A percentile compares a stretch with the other conserved stretches of the same genome.
These are phyloP conservation scores for Hemibagrus guttatus DNA, from an alignment of 2,797 vertebrate genomes.

Conservation along the genomic window DNA sequence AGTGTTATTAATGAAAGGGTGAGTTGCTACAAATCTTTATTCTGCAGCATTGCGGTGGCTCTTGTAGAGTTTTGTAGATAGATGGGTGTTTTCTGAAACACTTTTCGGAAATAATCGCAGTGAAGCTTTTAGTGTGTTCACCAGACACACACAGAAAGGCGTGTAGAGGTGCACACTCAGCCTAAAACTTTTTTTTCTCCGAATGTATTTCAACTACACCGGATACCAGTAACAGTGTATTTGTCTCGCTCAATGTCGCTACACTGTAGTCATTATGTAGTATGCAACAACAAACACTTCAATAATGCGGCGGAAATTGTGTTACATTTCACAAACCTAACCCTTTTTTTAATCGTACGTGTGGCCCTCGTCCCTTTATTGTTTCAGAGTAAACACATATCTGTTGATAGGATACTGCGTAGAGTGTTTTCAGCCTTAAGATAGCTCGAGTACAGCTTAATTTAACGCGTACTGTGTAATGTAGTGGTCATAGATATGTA, in stretches of 20 bases:
- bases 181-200: slow-evolving; percentile 74
- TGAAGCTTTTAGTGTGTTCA: slow-evolving; percentile 40
- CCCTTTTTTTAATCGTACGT: background rate
- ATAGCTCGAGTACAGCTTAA: background rate
- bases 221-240: slow-evolving; percentile 37
- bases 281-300: background rate
- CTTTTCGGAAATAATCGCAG: slow-evolving; percentile 14
- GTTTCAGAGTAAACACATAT: background rate
- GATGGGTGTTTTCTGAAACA: slow-evolving; percentile 60
- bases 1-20: slow-evolving; percentile 62
- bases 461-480: background rate
- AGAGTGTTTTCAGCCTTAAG: slow-evolving; percentile 30
- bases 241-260: slow-evolving; percentile 43
- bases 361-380: background rate
- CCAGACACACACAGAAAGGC: slow-evolving; percentile 46
- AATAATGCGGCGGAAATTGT: background rate
- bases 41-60: slow-evolving; percentile 75
- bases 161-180: slow-evolving; percentile 69
- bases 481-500: background rate
- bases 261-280: background rate
- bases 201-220: slow-evolving; percentile 73
- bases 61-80: slow-evolving; percentile 54
- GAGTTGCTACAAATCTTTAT: slow-evolving; percentile 70
- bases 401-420: slow-evolving; percentile 34
- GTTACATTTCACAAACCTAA: background rate